Evolutionary conservation across 1,140 invertebrate genomes (phyloP), one percentile per base, ranked within the genome.

Genomic region (Anastrepha obliqua): DNA sequence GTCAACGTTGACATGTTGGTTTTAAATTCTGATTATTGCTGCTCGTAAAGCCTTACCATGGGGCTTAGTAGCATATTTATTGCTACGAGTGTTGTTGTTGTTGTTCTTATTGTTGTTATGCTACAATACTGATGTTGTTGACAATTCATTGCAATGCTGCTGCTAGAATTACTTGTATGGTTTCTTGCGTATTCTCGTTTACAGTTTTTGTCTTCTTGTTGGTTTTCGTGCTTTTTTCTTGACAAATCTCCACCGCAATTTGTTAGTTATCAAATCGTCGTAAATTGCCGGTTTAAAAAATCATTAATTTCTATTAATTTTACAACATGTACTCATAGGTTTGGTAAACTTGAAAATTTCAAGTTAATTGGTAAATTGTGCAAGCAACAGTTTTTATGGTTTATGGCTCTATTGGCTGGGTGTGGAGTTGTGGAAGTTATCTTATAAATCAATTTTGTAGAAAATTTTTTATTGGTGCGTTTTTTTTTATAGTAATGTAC

Each of bases 1-100:
- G 29, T 67, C 29, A 39, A 11, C 11, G 65, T 51, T 74, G 70
- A 74, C 70, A 74, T 74, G 47, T 81, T 55, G 47, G 74, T 81
- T 81, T 81, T 81, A 81, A 81, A 81, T 81, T 81, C 74, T 81
- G 74, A 55, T 81, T 55, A 81, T 81, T 81, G 74, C 3, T 81
- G 74, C 44, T 55, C 74, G 74, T 55, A 81, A 81, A 81, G 47
- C 47, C 6, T 81, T 81, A 9, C 47, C 44, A 55, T 81, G 47
- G 8, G 29, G 74, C 74, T 81, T 81, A 81, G 74, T 42, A 55
- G 47, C 74, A 55, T 81, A 81, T 81, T 81, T 81, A 51, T 81
- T 81, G 47, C 74, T 20, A 8, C 55, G n/a, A 81, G 3, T 29
- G 44, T 2, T 81, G 51, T 81, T 55, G 47, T 55, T 29, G 44